Evolutionary conservation across 2,113 vertebrate species (phyloP).

Genomic region (Alethe diademata): DNA sequence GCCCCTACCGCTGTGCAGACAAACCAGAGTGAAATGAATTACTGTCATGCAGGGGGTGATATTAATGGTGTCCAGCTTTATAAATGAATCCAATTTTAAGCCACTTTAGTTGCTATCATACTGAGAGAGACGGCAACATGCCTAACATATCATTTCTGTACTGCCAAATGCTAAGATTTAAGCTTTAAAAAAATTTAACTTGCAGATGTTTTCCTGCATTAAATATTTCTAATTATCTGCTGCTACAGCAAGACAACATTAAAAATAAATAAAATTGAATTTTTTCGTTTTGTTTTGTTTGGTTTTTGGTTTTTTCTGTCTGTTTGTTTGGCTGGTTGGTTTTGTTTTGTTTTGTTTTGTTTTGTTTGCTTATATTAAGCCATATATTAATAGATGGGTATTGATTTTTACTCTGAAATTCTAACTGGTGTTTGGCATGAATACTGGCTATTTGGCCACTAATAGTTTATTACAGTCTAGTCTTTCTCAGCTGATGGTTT

Average conservation of each 20-base stretch:
- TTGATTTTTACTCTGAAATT: not conserved
- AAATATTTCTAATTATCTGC: constrained; percentile 70
- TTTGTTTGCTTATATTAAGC: not conserved
- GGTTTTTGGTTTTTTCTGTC: not conserved
- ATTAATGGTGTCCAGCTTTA: constrained; percentile 82
- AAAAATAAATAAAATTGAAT: constrained; percentile 44
- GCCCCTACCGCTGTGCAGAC: constrained; percentile 65
- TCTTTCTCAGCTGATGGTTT: not conserved
- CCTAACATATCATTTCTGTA: constrained; percentile 72
- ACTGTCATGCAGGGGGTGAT: constrained; percentile 74
- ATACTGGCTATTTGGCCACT: not conserved
- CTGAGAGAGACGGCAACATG: constrained; percentile 66
- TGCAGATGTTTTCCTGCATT: constrained; percentile 62
- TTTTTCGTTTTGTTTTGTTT: accelerated
- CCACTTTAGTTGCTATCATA: constrained; percentile 76
- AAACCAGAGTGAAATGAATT: constrained; percentile 80
- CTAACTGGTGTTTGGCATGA: not conserved
- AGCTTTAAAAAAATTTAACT: constrained; percentile 65
- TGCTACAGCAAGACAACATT: constrained; percentile 25
- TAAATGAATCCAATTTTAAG: constrained; percentile 84
- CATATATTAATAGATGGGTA: not conserved
- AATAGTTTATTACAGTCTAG: not conserved
- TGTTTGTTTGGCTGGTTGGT: not conserved
- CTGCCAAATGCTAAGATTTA: constrained; percentile 67
- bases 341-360: not conserved